A percentile compares a stretch with the other conserved stretches of the same genome.
phyloP scores from a whole-genome alignment of 35 echinoderm and acorn worm genomes.

The Ptychodera flava region DNA sequence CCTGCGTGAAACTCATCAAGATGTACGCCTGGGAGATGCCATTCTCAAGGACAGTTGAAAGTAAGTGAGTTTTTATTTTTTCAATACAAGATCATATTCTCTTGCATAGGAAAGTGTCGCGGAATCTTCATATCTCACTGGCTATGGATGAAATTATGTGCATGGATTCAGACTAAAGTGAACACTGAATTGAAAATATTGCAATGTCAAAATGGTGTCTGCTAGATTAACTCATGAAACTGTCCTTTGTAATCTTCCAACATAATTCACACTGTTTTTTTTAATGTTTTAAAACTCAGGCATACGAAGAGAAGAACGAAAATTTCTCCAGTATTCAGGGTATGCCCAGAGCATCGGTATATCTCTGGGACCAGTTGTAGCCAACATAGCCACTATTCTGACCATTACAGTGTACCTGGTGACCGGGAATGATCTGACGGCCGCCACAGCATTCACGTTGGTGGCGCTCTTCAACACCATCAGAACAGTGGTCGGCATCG shows the following conservation, averaged over 20 bases:
- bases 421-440: conserved; percentile 33
- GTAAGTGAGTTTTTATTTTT: conserved; percentile 15
- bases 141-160: not conserved
- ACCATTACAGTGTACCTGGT: conserved; percentile 55
- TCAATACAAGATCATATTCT: not conserved
- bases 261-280: too few relatives aligned
- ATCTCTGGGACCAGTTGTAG: conserved; percentile 60
- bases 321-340: conserved; percentile 68
- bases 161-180: not conserved
- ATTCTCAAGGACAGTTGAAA: conserved; percentile 74
- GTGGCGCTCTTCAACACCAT: conserved; percentile 76
- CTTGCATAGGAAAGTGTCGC: not conserved
- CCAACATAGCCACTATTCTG: conserved; percentile 81
- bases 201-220: too few relatives aligned
- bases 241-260: too few relatives aligned
- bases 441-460: conserved; percentile 76
- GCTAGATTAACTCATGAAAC: too few relatives aligned
- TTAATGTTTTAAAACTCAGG: too few relatives aligned
- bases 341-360: conserved; percentile 80
- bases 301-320: conserved; percentile 56
- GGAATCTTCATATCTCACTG: not conserved
- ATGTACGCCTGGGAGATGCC: conserved; percentile 98
- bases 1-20: conserved; percentile 87
- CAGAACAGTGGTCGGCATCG: conserved; percentile 64
- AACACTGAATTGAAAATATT: too few relatives aligned